Base-by-base conservation (phyloP, 2,888 invertebrate species). In the Drosophila mayaguana region DNA sequence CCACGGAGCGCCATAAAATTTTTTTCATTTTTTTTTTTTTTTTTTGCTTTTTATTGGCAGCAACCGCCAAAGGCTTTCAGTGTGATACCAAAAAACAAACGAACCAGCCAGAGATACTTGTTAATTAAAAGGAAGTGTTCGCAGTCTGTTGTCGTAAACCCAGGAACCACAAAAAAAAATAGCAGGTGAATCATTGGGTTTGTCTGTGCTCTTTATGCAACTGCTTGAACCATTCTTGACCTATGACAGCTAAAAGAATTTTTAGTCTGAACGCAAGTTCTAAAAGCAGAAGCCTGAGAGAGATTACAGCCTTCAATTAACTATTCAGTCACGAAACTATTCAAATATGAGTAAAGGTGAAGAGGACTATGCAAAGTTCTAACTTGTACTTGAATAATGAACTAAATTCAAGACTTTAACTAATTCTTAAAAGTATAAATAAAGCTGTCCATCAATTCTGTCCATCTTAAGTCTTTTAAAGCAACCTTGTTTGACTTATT, bases 61-160 rank as follows among this genome's bases (percentile, higher is more conserved):
- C 50, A 34, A 25, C 40, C 55, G 59, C 16, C 74, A 61, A 63
- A 70, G 69, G 46, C 63, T 69, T 66, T 59, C 12, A 36, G 61
- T 28, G 48, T 45, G 56, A 71, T 57, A 42, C 60, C 56, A 55
- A 45, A 62, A 51, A 51, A 51, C 45, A 36, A 63, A 28, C 42
- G 40, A 54, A 18, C 55, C 40, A 55, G 45, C 50, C 45, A 40
- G 50, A 59, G 48, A 54, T 60, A 63, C 53, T 62, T 65, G 72
- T 71, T 87, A 78, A 87, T 78, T 81, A 81, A 84, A 87, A 81
- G 84, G 84, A 87, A 83, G 70, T 72, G 65, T 40, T 68, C 46
- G 36, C 50, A 59, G 57, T 61, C 57, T 54, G 42, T 20, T 42
- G 34, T 20, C 32, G 8, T 28, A n/a, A 28, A n/a, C 12, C 22